Base-by-base conservation (phyloP, 64 coral and sea anemone species). In the Orbicella faveolata region DNA sequence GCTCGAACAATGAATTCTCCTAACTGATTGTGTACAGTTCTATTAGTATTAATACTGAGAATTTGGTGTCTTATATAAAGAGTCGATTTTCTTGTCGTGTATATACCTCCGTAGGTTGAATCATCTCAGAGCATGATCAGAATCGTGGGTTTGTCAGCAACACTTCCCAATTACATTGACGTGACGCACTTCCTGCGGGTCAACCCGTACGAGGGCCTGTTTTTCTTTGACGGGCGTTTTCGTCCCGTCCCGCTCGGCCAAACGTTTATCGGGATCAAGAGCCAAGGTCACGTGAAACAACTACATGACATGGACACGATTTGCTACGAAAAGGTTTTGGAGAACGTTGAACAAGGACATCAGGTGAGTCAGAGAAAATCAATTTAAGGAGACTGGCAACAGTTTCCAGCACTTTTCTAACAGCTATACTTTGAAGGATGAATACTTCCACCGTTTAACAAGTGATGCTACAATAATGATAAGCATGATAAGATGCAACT, bases 71-170 rank as follows among this genome's bases (percentile, higher is more conserved):
- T 68, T 70, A 23, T 10, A 9, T 25, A 3, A 69, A 70, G 17
- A 7, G 9, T 10, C 67, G 23, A 70, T 26, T 69, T 21, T 21
- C 21, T 26, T 69, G 0, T n/a, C 23, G 5, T 23, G 0, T 6
- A 76, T 26, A 16, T 77, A 15, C 48, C n/a, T 75, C 23, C 80
- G 37, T 44, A 98, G 96, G 94, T 98, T 68, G 93, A 95, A 25
- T 90, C 96, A 34, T 95, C 96, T 20, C 96, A 99, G 59, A 95
- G 88, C 64, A 99, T 99, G 96, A 99, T 99, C 53, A 94, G 96
- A 36, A 99, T 99, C 21, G 96, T 99, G 26, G 96, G 96, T 37
- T 66, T 99, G 26, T 99, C 96, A 13, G 96, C 96, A n/a, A 99
- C 96, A 44, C 85, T 99, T 36, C 96, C 96, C 2, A 99, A 99